Evolutionary conservation across 2,888 invertebrate genomes (phyloP).

Genomic region (Idaea straminata): DNA sequence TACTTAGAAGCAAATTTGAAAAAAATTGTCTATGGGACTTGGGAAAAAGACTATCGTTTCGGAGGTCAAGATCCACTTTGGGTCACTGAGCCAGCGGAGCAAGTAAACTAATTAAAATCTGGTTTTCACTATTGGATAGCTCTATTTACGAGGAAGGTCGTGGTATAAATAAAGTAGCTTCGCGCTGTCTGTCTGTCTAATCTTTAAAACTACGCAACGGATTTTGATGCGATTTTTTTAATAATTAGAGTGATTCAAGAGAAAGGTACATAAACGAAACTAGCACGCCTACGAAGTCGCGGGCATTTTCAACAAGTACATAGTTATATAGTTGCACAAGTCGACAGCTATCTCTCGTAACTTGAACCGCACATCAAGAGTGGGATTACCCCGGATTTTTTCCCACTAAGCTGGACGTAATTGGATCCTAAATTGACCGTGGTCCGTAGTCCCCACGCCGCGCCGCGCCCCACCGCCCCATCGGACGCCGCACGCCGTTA

Average conservation of each 20-base stretch:
- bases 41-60: not conserved
- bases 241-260: too few relatives aligned
- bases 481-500: slow-evolving; percentile 45
- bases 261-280: too few relatives aligned
- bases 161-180: too few relatives aligned
- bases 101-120: not conserved
- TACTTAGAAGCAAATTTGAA: not conserved
- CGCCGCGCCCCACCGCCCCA: slow-evolving; percentile 7
- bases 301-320: not conserved
- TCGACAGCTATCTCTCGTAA: slow-evolving; percentile 16
- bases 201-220: too few relatives aligned
- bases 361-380: slow-evolving; percentile 43
- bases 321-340: not conserved
- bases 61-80: too few relatives aligned
- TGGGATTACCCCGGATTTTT: slow-evolving; percentile 73
- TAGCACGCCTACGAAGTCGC: too few relatives aligned
- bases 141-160: too few relatives aligned
- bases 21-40: too few relatives aligned
- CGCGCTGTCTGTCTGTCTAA: too few relatives aligned
- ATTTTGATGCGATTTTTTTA: too few relatives aligned
- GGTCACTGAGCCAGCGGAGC: too few relatives aligned
- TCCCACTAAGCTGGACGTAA: slow-evolving; percentile 76
- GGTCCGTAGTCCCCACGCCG: slow-evolving; percentile 49
- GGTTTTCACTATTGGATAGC: not conserved
- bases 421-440: slow-evolving; percentile 79